Evolutionary conservation across 2,888 invertebrate species (phyloP).

Genomic region (Cetonia aurata): DNA sequence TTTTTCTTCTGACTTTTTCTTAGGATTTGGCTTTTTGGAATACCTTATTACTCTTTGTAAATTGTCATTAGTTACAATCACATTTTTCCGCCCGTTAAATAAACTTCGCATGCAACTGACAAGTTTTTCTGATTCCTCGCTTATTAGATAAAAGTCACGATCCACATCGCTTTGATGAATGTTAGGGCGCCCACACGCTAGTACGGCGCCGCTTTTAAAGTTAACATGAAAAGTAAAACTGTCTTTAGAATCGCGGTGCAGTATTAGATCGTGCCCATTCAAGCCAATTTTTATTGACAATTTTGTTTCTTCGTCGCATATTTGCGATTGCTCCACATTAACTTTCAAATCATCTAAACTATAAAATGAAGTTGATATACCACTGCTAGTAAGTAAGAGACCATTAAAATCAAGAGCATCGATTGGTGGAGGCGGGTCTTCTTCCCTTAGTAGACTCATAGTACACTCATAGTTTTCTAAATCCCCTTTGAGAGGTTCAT

Average conservation of each 20-base stretch:
- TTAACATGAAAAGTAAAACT: conserved; percentile 41
- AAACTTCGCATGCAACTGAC: conserved; percentile 26
- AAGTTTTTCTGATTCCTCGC: conserved; percentile 27
- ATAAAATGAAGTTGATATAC: conserved; percentile 42
- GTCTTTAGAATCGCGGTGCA: conserved; percentile 22
- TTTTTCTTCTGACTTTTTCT: not conserved
- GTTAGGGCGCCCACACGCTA: conserved; percentile 32
- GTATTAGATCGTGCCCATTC: conserved; percentile 32
- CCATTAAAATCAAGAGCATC: conserved; percentile 37
- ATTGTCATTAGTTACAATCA: conserved; percentile 3
- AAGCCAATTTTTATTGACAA: conserved; percentile 35
- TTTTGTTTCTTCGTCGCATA: conserved; percentile 20
- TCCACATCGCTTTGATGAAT: not conserved
- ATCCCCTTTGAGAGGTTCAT: conserved; percentile 26
- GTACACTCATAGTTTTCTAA: conserved; percentile 13
- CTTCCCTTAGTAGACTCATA: conserved; percentile 5
- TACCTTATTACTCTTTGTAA: not conserved
- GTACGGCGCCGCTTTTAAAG: conserved; percentile 32
- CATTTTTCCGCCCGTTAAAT: conserved; percentile 11
- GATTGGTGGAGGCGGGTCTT: conserved; percentile 14
- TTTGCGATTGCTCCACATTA: conserved; percentile 29
- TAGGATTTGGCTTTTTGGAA: not conserved
- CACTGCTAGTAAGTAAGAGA: conserved; percentile 24
- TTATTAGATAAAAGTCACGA: conserved; percentile 16
- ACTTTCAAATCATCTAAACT: conserved; percentile 43